Conservation (phyloP, 1,140 invertebrate species). For the Bombus sylvicola region DNA sequence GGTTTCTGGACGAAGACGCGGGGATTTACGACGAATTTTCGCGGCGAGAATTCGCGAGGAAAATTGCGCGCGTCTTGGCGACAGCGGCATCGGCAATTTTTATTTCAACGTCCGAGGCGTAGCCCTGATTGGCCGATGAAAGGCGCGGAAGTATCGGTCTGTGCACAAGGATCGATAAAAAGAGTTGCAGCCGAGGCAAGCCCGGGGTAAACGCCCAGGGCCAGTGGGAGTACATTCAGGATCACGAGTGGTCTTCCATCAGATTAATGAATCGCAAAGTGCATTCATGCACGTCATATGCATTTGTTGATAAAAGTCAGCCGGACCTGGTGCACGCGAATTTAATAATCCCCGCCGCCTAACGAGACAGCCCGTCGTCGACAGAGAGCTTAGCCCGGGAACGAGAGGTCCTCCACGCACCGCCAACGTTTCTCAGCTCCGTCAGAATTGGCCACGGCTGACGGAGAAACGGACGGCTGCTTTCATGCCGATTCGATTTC, state of each 20-base stretch:
- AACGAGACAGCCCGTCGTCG: conserved; percentile 1
- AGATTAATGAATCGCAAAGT: conserved; percentile 55
- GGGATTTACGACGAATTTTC: background rate
- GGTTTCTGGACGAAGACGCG: background rate
- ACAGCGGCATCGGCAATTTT: conserved; percentile 22
- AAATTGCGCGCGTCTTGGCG: background rate
- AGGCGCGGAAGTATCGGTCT: conserved; percentile 53
- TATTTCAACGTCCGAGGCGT: conserved; percentile 26
- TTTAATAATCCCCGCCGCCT: conserved; percentile 32
- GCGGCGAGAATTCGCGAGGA: background rate
- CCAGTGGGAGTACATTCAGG: conserved; percentile 34
- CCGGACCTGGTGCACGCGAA: conserved; percentile 43
- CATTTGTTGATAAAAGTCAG: conserved; percentile 47
- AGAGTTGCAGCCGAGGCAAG: conserved; percentile 50
- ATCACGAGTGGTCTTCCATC: conserved; percentile 54
- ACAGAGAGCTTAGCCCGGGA: conserved; percentile 4
- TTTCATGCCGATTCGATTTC: background rate
- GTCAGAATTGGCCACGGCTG: background rate
- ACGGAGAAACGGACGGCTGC: background rate
- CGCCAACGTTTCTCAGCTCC: conserved; percentile 12
- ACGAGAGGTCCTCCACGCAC: conserved; percentile 7
- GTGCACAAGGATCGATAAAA: conserved; percentile 57
- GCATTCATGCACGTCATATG: conserved; percentile 45
- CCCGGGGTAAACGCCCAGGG: conserved; percentile 52
- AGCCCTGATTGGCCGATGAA: conserved; percentile 43